These are phyloP conservation scores for Paelopatides confundens DNA, from an alignment of 53 echinoderm and acorn worm species.

Conservation along the genomic window DNA sequence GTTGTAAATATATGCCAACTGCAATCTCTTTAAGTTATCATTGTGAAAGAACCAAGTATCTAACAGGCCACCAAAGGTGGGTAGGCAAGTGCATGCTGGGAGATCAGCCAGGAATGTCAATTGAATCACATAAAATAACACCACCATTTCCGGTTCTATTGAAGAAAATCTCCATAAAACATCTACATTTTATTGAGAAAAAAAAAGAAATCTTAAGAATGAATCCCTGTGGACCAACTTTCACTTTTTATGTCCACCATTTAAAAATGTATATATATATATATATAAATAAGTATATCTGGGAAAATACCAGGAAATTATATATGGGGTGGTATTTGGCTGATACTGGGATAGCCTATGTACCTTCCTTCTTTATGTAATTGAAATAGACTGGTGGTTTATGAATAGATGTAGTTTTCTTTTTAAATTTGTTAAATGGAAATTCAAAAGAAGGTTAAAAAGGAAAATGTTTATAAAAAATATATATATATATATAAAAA, in stretches of 20 bases:
- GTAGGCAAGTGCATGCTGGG: conserved; percentile 17
- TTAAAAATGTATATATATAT: no score
- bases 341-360: background rate
- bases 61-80: conserved; percentile 18
- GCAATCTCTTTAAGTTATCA: no score
- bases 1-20: no score
- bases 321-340: background rate
- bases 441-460: background rate
- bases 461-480: no score
- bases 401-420: background rate
- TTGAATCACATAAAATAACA: background rate
- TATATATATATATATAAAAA: no score
- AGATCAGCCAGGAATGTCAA: background rate
- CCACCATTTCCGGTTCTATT: background rate
- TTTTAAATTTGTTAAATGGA: background rate
- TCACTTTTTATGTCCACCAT: conserved; percentile 11
- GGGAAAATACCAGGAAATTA: background rate
- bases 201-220: background rate
- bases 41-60: no score
- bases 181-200: background rate
- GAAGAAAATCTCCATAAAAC: background rate
- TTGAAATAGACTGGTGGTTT: conserved; percentile 3
- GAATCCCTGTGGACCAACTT: background rate
- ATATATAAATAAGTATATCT: background rate
- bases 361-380: background rate